These are phyloP conservation scores for Emmelina monodactyla DNA, from an alignment of 2,888 invertebrate species.

Conservation along the genomic window DNA sequence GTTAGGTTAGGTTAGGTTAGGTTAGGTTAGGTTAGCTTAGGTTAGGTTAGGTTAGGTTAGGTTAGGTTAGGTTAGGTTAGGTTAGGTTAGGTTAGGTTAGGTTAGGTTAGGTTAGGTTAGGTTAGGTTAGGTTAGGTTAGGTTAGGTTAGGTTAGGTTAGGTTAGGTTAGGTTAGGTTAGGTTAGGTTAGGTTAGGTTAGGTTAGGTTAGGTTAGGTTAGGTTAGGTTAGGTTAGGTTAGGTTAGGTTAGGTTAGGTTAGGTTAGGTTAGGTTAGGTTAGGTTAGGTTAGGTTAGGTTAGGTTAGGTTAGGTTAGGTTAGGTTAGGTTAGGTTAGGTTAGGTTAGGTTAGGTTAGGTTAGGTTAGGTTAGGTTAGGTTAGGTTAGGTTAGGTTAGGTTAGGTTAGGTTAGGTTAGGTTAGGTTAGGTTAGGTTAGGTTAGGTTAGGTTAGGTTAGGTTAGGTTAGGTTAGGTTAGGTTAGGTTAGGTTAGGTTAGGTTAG, in stretches of 20 bases:
- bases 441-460: slow-evolving; percentile 11
- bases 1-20: slow-evolving; percentile 4
- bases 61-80: slow-evolving; percentile 10
- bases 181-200: slow-evolving; percentile 12
- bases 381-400: slow-evolving; percentile 11
- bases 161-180: slow-evolving; percentile 11
- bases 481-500: slow-evolving; percentile 11
- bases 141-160: slow-evolving; percentile 11
- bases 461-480: slow-evolving; percentile 11
- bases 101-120: slow-evolving; percentile 11
- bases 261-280: slow-evolving; percentile 3
- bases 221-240: slow-evolving; percentile 12
- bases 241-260: slow-evolving; percentile 8
- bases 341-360: slow-evolving; percentile 5
- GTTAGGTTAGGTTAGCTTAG: slow-evolving; percentile 10
- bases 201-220: slow-evolving; percentile 12
- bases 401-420: slow-evolving; percentile 11
- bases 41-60: slow-evolving; percentile 11
- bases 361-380: slow-evolving; percentile 10
- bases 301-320: slow-evolving; percentile 7
- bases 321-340: slow-evolving; percentile 7
- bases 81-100: slow-evolving; percentile 11
- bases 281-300: slow-evolving; percentile 8
- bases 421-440: slow-evolving; percentile 11
- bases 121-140: slow-evolving; percentile 11